Base-by-base conservation (phyloP, 1,140 invertebrate species). In the Lethrus apterus region DNA sequence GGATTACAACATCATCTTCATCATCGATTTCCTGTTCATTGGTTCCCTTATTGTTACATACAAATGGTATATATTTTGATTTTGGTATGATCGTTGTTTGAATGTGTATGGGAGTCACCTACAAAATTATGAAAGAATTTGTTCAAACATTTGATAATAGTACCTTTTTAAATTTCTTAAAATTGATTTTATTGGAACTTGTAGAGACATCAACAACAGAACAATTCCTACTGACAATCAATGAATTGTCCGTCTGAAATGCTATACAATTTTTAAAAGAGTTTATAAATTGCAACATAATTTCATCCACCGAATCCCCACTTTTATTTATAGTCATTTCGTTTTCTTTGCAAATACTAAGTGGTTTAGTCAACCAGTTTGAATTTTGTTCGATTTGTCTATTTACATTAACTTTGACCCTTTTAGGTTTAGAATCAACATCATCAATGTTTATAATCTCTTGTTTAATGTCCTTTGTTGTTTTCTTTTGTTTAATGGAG, bases 81-180 rank as follows among this genome's bases (percentile, higher is more conserved):
- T 19, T 31, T 13, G 40, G 40, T 26, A 43, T 30, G 15, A 43
- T 43, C 4, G 17, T 29, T 11, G 23, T 43, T 43, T 43, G 40
- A 4, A 30, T 17, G 7, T 30, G 24, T 4, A 43, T 11, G 8
- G 40, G 40, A 26, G 24, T 21, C 7, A 43, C 40, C 40, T 43
- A 26, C 3, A 29, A 43, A 43, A 29, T 7, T 31, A 24, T 40
- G 7, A 40, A 38, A 8, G 17, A 33, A 7, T 7, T 13, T 40
- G 20, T 40, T 1, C 7, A 14, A 30, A 14, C 20, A 43, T n/a
- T 26, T 23, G 14, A 14, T 40, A 2, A 40, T 23, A 0, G 9
- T 13, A 44, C 43, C 31, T 33, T 44, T 44, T 44, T 44, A 44
- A 44, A 44, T 34, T 34, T 44, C 21, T 44, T 44, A 30, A 44